phyloP scores from a whole-genome alignment of 2,888 invertebrate species.

The Sepioteuthis lessoniana region DNA sequence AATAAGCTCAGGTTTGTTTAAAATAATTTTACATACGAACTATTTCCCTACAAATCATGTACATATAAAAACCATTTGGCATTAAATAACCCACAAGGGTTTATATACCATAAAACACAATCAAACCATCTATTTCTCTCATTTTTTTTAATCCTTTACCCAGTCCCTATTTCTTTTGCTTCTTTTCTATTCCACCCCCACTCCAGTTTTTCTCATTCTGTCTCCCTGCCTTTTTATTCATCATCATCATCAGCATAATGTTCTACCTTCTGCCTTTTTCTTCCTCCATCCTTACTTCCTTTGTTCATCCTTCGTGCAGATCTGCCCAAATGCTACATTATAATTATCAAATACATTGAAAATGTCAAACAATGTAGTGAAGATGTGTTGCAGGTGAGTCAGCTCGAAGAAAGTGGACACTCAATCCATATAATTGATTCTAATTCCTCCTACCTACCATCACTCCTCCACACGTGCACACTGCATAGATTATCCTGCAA shows the following conservation, averaged over 20 bases:
- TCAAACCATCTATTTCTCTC: no score
- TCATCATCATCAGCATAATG: no score
- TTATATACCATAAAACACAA: no score
- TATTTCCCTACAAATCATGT: no score
- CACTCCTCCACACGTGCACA: neutral
- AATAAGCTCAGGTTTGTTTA: no score
- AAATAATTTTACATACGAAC: no score
- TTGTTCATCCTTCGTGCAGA: neutral
- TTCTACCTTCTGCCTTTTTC: no score
- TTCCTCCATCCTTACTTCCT: no score
- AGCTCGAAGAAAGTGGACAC: constrained; percentile 7
- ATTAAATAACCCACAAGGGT: no score
- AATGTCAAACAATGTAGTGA: neutral
- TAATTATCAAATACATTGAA: constrained; percentile 23
- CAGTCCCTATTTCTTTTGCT: no score
- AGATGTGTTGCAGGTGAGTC: constrained; percentile 9
- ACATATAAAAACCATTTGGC: no score
- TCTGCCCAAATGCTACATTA: neutral
- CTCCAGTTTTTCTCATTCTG: neutral
- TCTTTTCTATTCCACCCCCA: neutral
- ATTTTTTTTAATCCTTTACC: no score
- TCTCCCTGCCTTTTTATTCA: neutral
- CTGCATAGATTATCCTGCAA: neutral
- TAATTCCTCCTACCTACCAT: neutral
- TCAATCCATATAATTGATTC: neutral